Evolutionary conservation across 2,888 invertebrate genomes (phyloP), one percentile per base, ranked within the genome.

Genomic region (Norana najaformis): DNA sequence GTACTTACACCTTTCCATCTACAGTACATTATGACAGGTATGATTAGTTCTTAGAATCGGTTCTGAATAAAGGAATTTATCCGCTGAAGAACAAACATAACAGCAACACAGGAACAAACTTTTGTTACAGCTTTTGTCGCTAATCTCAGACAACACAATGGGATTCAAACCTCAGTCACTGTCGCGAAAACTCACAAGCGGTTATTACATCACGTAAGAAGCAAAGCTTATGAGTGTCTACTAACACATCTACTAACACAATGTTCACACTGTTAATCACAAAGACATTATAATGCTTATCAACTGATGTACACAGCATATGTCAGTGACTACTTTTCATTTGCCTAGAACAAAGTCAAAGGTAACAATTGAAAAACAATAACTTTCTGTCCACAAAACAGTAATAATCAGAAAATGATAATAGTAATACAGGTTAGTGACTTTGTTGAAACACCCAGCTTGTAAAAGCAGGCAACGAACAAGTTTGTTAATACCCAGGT

Each of bases 401-500:
- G 13, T 69, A 47, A 47, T 47, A 47, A n/a, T n/a, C n/a, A 47
- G 47, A 47, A 47, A 47, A 30, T n/a, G 30, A 69, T 8, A 69
- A 69, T n/a, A 69, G 69, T 69, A 69, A 69, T n/a, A 69, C 69
- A 69, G 30, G 69, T 69, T n/a, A 69, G 69, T n/a, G 8, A 69
- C 69, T 53, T 23, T 69, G 16, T n/a, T 69, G 30, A n/a, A 69
- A 69, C 69, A 13, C n/a, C 69, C 3, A 30, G 69, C 69, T 69
- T 47, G 47, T 69, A 69, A 69, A 69, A 69, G 69, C 69, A n/a
- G 69, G 69, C 69, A 69, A 53, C 69, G n/a, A 69, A 30, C n/a
- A n/a, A n/a, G 69, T 69, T 16, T 18, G 11, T 47, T 18, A 69
- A n/a, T n/a, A 69, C 13, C 11, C 30, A 69, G 11, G 8, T 8